Evolutionary conservation across 2,888 invertebrate genomes (phyloP), one percentile per base, ranked within the genome.

Genomic region (Gymnosoma rotundatum): DNA sequence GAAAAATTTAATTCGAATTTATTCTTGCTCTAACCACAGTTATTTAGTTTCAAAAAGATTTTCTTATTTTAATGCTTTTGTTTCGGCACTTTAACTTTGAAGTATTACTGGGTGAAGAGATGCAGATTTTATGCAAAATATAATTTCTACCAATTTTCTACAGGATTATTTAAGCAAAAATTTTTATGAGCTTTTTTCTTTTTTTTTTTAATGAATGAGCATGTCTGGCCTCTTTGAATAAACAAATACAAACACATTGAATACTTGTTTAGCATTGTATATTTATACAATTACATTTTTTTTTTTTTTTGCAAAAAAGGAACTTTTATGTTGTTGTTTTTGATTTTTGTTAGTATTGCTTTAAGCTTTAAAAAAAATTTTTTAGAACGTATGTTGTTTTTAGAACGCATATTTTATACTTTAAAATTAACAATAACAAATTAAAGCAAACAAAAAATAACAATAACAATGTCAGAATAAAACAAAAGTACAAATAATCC

Each of bases 331-430:
- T 38, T 78, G 56, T 38, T 32, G 32, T 32, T 32, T 32, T 32
- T 32, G 3, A 56, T 6, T 69, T 67, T 50, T 78, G 69, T 5
- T 56, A 20, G 10, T 60, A 66, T 79, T 73, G 50, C 16, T 78
- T 50, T 64, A 72, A 78, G 58, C 56, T 66, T 73, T 64, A 38
- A n/a, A n/a, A n/a, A n/a, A n/a, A n/a, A n/a, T n/a, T n/a, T n/a
- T n/a, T n/a, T 66, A 36, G 12, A 66, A 45, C 8, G 12, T 38
- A 21, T 21, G 21, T 10, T 69, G 60, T 69, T 54, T 25, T 21
- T 18, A 0, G 0, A 42, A 52, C 60, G n/a, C 73, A 73, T 73
- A 50, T n/a, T 64, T 32, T 63, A 14, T 48, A 21, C 21, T 60
- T 61, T 9, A 74, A 61, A 75, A 63, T 56, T 75, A 54, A 69